phyloP scores from a whole-genome alignment of 2,888 invertebrate species.

The Antheraea yamamai region DNA sequence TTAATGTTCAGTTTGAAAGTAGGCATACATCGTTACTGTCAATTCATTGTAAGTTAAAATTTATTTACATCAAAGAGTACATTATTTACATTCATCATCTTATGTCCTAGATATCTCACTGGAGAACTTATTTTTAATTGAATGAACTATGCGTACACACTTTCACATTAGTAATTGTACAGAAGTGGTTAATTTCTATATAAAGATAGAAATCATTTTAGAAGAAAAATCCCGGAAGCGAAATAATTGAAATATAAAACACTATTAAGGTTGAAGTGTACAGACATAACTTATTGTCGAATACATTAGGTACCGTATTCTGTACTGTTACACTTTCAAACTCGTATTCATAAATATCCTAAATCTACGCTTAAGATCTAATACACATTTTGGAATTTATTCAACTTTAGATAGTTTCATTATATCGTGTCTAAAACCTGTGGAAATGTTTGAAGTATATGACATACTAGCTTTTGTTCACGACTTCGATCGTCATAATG shows the following conservation, averaged over 20 bases:
- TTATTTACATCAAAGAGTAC: neutral
- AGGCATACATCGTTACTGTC: constrained; percentile 1
- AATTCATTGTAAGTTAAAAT: constrained; percentile 2
- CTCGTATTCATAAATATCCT: no score
- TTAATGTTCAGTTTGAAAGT: constrained; percentile 6
- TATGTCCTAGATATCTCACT: constrained; percentile 7
- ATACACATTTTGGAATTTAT: no score
- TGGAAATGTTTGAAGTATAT: no score
- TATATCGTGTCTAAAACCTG: no score
- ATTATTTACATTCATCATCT: neutral
- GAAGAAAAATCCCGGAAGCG: neutral
- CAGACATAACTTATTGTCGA: no score
- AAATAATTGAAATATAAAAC: neutral
- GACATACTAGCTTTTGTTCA: no score
- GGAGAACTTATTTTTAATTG: neutral
- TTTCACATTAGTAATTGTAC: neutral
- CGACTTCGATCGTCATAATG: no score
- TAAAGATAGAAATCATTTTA: neutral
- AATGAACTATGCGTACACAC: neutral
- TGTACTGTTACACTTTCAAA: no score
- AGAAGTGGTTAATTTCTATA: neutral
- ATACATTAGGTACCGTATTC: no score
- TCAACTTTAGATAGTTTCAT: no score
- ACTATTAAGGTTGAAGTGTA: no score
- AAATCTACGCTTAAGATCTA: no score